Base-by-base conservation (phyloP, 2,888 invertebrate species). In the Eueremaeus valkanovi region DNA sequence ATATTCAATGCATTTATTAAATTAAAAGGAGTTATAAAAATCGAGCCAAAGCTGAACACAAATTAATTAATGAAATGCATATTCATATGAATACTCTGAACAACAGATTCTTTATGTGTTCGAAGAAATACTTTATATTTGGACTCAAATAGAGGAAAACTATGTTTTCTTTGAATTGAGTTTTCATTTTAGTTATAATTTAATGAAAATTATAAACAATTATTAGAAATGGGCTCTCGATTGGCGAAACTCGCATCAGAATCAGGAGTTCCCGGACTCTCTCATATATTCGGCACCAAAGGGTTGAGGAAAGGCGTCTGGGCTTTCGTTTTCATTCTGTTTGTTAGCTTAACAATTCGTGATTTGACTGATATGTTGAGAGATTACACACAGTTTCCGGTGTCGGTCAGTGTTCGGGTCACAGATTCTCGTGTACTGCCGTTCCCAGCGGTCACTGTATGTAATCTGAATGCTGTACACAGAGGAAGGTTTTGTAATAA, bases 361-460 rank as follows among this genome's bases (percentile, higher is more conserved):
- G 77, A 78, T 40, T 42, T 78, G 33, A 72, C 72, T 24, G 55
- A 73, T 45, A 73, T 78, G 31, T 55, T 78, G n/a, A 18, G 18
- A 27, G 78, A 78, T 51, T 78, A 77, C 68, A 51, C 78, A 27
- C 61, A 70, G 16, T 78, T 68, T 76, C 78, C 78, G 16, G 74
- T 78, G 5, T 77, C 73, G 8, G 78, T 78, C 16, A 77, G 70
- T 42, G 78, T 78, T 6, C 70, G 72, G 5, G 75, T 77, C 8
- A 72, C 75, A 18, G 78, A 78, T 49, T 77, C 77, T 31, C 73
- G 78, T 29, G 78, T 78, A 9, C 61, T 78, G 0, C 74, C 76
- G n/a, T 78, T 78, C 66, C 78, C 78, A 16, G 77, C 77, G 13
- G 75, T 78, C 3, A 78, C 78, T 9, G 74, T 78, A 21, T 78